Conservation (phyloP, 2,113 vertebrate species). For the Seriola quinqueradiata region DNA sequence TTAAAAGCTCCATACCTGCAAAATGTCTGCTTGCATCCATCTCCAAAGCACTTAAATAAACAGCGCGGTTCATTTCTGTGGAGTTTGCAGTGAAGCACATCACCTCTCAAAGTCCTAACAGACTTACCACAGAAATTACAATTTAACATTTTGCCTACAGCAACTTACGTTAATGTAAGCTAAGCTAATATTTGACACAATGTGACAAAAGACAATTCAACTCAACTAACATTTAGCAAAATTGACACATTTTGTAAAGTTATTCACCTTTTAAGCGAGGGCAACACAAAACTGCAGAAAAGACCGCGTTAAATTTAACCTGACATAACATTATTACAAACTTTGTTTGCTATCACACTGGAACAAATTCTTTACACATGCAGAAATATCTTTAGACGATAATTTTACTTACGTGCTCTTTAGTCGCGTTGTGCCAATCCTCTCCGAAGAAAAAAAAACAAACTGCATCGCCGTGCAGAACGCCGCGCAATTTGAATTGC, state of each 20-base stretch:
- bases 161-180: neutral
- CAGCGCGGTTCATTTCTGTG: neutral
- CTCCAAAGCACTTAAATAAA: conserved; percentile 8
- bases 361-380: neutral
- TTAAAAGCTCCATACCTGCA: conserved; percentile 2
- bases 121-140: conserved; percentile 4
- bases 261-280: neutral
- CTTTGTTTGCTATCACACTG: neutral
- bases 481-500: neutral
- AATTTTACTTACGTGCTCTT: conserved; percentile 1
- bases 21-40: conserved; percentile 3
- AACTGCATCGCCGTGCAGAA: neutral
- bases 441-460: neutral
- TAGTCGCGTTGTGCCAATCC: neutral
- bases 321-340: neutral
- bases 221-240: neutral
- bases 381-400: neutral
- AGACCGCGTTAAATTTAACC: neutral
- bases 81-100: conserved; percentile 6
- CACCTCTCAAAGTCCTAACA: neutral
- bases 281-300: conserved; percentile 1
- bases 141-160: neutral
- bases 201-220: neutral
- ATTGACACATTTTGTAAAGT: too few relatives aligned
- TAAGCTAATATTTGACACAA: neutral